Evolutionary conservation across 2,113 vertebrate species (phyloP).

Genomic region (Daboia siamensis): DNA sequence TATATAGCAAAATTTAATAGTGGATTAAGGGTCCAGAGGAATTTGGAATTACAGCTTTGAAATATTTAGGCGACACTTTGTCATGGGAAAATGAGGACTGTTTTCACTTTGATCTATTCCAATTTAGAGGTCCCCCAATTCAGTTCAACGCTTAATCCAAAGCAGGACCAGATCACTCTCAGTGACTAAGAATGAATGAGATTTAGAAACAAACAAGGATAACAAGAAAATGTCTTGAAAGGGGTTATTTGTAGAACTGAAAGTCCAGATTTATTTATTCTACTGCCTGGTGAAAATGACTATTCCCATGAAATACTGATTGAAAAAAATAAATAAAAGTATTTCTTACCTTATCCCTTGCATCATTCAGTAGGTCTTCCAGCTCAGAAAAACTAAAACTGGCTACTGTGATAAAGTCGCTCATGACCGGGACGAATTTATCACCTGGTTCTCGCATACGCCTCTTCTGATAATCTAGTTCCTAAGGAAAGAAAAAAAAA

Average conservation of each 20-base stretch:
- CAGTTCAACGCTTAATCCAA: background rate
- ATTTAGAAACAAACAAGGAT: background rate
- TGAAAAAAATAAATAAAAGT: background rate
- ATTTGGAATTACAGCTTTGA: background rate
- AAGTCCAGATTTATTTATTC: background rate
- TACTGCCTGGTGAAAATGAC: background rate
- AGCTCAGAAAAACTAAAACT: conserved; percentile 97
- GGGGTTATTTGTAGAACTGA: background rate
- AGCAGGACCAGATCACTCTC: background rate
- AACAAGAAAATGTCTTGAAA: background rate
- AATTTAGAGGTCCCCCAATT: background rate
- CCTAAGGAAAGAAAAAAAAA: conserved; percentile 68
- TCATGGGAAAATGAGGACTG: background rate
- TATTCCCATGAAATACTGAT: background rate
- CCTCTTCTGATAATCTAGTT: conserved; percentile 91
- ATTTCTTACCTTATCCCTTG: conserved; percentile 84
- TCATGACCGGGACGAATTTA: conserved; percentile 92
- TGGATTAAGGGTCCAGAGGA: background rate
- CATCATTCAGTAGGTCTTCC: conserved; percentile 90
- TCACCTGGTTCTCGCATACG: conserved; percentile 79
- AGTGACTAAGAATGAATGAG: background rate
- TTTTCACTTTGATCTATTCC: background rate
- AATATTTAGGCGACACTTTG: background rate
- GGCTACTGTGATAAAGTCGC: conserved; percentile 96
- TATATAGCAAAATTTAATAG: background rate